Conservation (phyloP, 35 echinoderm and acorn worm genomes). For the Strongylocentrotus purpuratus region DNA sequence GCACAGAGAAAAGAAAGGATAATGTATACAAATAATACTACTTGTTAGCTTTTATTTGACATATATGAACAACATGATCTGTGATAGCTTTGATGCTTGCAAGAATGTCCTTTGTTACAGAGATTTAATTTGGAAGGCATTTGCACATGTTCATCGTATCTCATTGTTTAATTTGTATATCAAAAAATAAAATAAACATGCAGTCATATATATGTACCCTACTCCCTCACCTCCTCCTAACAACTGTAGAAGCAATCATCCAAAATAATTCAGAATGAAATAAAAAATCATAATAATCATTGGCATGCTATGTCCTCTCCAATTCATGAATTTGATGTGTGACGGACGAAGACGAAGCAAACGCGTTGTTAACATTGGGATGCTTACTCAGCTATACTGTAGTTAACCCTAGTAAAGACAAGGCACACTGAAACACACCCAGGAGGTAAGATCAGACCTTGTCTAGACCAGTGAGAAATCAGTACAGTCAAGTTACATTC, state of each 20-base stretch:
- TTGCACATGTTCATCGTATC: no score
- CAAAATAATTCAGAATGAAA: not conserved
- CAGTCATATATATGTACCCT: no score
- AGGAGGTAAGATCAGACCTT: slow-evolving; percentile 9
- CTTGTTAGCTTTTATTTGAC: no score
- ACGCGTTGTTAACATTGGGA: not conserved
- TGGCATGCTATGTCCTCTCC: not conserved
- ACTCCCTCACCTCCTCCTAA: not conserved
- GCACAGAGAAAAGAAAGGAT: no score
- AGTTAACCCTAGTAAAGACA: slow-evolving; percentile 47
- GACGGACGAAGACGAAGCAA: not conserved
- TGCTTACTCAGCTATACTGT: slow-evolving; percentile 50
- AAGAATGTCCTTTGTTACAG: no score
- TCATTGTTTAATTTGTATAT: no score
- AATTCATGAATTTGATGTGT: not conserved
- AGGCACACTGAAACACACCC: not conserved
- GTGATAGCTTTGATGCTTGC: no score
- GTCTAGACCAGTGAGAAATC: slow-evolving; percentile 48
- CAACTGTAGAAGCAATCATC: not conserved
- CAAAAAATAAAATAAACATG: no score
- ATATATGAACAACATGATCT: no score
- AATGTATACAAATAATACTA: no score
- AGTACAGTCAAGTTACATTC: slow-evolving; percentile 41
- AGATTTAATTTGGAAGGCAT: no score
- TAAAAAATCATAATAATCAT: not conserved